phyloP scores from a whole-genome alignment of 2,888 invertebrate species.

The Himalopsyche anomala region DNA sequence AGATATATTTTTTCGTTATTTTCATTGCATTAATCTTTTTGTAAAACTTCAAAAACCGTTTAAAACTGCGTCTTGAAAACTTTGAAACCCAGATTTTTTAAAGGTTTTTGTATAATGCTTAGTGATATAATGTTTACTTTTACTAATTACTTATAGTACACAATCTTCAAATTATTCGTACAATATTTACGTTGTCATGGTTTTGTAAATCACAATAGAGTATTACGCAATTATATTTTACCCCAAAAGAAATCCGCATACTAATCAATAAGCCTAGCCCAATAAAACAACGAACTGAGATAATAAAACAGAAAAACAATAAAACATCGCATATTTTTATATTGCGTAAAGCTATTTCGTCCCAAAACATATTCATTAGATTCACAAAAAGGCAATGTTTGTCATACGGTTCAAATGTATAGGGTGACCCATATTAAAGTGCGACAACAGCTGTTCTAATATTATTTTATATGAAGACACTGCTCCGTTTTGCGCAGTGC shows the following conservation, averaged over 20 bases:
- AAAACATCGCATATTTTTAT: constrained; percentile 30
- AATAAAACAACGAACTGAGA: constrained; percentile 19
- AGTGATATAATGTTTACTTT: background rate
- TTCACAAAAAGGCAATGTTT: constrained; percentile 16
- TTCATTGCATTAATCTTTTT: too few relatives aligned
- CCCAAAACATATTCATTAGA: constrained; percentile 20
- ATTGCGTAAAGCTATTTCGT: constrained; percentile 3
- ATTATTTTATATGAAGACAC: too few relatives aligned
- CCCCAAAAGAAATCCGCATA: constrained; percentile 15
- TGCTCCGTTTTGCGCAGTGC: too few relatives aligned
- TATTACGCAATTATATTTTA: background rate
- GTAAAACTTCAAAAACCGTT: too few relatives aligned
- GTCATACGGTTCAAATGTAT: constrained; percentile 28
- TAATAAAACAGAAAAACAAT: constrained; percentile 37
- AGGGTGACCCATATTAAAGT: constrained; percentile 14
- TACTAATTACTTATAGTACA: background rate
- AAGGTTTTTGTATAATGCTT: background rate
- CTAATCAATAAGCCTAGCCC: constrained; percentile 37
- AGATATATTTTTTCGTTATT: too few relatives aligned
- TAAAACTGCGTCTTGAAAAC: too few relatives aligned
- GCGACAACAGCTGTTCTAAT: background rate
- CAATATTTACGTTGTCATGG: background rate
- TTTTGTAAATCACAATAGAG: background rate
- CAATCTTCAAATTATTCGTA: background rate
- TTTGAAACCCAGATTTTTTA: too few relatives aligned